Conservation (phyloP, 35 echinoderm and acorn worm genomes). For the Ptychodera flava region DNA sequence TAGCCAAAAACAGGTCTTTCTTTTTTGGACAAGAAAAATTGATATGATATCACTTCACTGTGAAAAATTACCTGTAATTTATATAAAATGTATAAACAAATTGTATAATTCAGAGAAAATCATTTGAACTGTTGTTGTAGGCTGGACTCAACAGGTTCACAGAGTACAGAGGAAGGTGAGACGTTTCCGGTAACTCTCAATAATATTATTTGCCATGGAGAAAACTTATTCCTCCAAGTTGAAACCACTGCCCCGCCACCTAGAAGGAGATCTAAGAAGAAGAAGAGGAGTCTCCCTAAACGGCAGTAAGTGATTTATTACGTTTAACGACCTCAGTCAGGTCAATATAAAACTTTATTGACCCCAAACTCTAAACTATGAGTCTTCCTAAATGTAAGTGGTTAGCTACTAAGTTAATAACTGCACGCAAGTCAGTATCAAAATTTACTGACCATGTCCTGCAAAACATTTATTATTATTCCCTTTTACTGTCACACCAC, state of each 20-base stretch:
- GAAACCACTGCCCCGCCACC: constrained; percentile 94
- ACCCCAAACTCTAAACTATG: background rate
- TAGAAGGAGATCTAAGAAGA: constrained; percentile 54
- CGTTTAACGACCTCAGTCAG: background rate
- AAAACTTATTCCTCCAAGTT: constrained; percentile 72
- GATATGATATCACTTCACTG: too few relatives aligned
- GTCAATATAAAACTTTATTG: background rate
- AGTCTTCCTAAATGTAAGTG: background rate
- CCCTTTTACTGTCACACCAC: background rate
- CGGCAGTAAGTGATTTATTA: constrained; percentile 44
- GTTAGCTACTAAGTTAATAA: background rate
- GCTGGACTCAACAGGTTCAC: constrained; percentile 18
- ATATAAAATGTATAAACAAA: too few relatives aligned
- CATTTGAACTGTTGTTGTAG: too few relatives aligned
- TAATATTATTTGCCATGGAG: constrained; percentile 73
- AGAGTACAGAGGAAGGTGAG: constrained; percentile 23
- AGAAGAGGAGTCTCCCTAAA: constrained; percentile 50
- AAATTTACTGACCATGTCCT: background rate
- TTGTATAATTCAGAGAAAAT: too few relatives aligned
- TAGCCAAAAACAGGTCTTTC: too few relatives aligned
- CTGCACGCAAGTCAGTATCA: background rate
- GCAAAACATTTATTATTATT: background rate
- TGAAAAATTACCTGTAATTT: too few relatives aligned
- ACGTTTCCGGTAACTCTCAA: constrained; percentile 66
- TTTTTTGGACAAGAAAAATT: too few relatives aligned